phyloP scores from a whole-genome alignment of 2,888 invertebrate species.

The Caenorhabditis sp. region DNA sequence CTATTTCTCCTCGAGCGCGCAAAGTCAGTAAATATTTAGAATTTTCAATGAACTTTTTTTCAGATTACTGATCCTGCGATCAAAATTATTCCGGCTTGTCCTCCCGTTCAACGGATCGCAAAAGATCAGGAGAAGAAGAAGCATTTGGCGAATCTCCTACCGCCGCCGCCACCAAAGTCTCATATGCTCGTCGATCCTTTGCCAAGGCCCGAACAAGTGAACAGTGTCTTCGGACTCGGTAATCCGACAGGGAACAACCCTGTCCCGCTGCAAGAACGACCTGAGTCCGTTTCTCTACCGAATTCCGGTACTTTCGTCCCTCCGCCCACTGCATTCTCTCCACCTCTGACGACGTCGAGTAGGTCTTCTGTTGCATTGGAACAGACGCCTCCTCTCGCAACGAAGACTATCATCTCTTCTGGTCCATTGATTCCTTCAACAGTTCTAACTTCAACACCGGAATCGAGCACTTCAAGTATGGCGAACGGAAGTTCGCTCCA shows the following conservation, averaged over 20 bases:
- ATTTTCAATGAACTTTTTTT: conserved; percentile 3
- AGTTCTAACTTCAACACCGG: conserved; percentile 7
- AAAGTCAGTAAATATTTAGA: neutral
- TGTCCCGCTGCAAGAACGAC: conserved; percentile 26
- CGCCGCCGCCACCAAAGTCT: conserved; percentile 54
- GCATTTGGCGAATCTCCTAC: conserved; percentile 10
- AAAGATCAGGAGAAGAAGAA: conserved; percentile 38
- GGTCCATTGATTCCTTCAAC: conserved; percentile 32
- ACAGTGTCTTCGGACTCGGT: conserved; percentile 21
- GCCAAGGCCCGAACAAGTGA: conserved; percentile 51
- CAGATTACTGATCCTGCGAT: conserved; percentile 69
- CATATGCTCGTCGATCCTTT: conserved; percentile 63
- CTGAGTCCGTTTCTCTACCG: conserved; percentile 10
- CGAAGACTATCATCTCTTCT: conserved; percentile 5
- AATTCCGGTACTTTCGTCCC: conserved; percentile 21
- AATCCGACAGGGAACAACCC: conserved; percentile 2
- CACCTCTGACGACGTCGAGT: conserved; percentile 62
- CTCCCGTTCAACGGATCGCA: conserved; percentile 24
- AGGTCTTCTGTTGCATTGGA: conserved; percentile 60
- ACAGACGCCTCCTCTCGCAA: conserved; percentile 56
- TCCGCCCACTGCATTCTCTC: conserved; percentile 56
- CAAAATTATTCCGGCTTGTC: conserved; percentile 69
- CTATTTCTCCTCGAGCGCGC: neutral
- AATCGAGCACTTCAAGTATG: conserved; percentile 6
- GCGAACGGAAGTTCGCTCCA: conserved; percentile 35